Evolutionary conservation across 1,140 invertebrate genomes (phyloP).

Genomic region (Psix sp.): DNA sequence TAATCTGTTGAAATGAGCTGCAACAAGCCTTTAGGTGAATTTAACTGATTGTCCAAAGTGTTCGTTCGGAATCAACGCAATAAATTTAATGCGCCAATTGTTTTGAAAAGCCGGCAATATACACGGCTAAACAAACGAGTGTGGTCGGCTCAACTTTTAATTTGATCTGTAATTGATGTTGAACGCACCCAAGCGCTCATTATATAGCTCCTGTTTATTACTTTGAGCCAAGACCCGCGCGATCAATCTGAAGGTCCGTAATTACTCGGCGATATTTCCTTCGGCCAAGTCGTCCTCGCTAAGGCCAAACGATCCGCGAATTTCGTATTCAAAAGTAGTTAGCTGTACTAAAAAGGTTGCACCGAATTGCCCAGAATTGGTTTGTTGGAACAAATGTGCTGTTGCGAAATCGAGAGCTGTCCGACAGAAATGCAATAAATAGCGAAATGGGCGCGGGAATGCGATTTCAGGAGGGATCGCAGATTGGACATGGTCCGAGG

Average conservation of each 20-base stretch:
- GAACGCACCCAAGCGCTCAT: conserved; percentile 16
- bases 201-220: conserved; percentile 31
- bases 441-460: conserved; percentile 45
- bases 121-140: conserved; percentile 29
- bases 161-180: conserved; percentile 36
- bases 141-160: conserved; percentile 31
- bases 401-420: conserved; percentile 44
- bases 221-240: conserved; percentile 1
- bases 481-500: conserved; percentile 53
- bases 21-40: conserved; percentile 22
- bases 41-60: conserved; percentile 1
- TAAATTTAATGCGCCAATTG: conserved; percentile 33
- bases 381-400: conserved; percentile 14
- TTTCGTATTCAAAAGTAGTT: too few species aligned
- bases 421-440: conserved; percentile 52
- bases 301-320: too few species aligned
- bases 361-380: neutral
- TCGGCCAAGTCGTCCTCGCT: too few species aligned
- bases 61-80: conserved; percentile 9
- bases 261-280: neutral
- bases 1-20: conserved; percentile 3
- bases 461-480: conserved; percentile 35
- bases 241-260: conserved; percentile 1
- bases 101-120: conserved; percentile 26
- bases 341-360: neutral